Conservation (phyloP, 2,888 invertebrate genomes). For the Platypus cylindrus region DNA sequence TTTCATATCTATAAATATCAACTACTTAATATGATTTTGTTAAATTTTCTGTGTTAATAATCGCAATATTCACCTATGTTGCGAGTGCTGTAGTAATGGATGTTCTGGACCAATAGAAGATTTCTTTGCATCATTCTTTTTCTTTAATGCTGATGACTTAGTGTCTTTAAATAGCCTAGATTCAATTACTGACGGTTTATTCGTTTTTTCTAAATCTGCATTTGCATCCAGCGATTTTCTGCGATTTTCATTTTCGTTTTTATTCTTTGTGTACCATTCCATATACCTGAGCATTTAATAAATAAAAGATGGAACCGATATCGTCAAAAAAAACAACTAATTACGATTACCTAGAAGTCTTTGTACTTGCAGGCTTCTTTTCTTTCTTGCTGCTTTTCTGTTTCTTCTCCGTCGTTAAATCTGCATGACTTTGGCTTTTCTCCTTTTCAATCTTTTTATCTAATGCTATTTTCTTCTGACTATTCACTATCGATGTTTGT, state of each 20-base stretch:
- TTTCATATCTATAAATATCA: conserved; percentile 45
- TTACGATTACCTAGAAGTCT: conserved; percentile 13
- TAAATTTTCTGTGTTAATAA: background rate
- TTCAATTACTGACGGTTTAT: conserved; percentile 14
- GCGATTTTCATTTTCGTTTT: conserved; percentile 29
- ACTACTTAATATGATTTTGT: background rate
- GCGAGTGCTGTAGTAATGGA: conserved; percentile 64
- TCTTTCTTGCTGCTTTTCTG: conserved; percentile 21
- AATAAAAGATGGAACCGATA: no score
- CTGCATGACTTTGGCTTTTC: conserved; percentile 34
- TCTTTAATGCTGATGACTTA: conserved; percentile 24
- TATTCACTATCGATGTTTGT: background rate
- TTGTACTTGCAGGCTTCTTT: conserved; percentile 24
- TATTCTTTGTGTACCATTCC: conserved; percentile 64
- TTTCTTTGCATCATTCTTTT: conserved; percentile 14
- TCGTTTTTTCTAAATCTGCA: conserved; percentile 9
- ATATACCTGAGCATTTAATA: conserved; percentile 46
- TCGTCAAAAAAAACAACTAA: no score
- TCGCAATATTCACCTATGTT: conserved; percentile 35
- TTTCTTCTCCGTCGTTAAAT: conserved; percentile 24
- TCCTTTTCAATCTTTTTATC: conserved; percentile 6
- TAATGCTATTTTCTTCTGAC: conserved; percentile 10
- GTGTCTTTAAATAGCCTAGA: conserved; percentile 23
- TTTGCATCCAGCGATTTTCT: conserved; percentile 19
- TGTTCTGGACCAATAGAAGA: conserved; percentile 36